Conservation (phyloP, 2,113 vertebrate species). For the Petrocephalus microphthalmus region DNA sequence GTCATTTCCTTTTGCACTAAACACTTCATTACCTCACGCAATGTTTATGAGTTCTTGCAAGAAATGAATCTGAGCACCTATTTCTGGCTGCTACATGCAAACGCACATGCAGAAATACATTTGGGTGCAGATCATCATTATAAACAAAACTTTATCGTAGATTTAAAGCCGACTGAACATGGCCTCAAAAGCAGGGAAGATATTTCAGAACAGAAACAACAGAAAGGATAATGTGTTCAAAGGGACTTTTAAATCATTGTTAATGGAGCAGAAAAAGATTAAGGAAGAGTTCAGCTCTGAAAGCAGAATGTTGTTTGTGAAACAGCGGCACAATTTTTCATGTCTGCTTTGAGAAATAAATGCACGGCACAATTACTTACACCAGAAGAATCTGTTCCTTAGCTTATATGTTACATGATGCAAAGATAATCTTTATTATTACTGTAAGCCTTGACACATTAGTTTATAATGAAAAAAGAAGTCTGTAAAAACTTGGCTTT, state of each 20-base stretch:
- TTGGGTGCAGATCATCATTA: conserved; percentile 37
- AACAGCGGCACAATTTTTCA: neutral
- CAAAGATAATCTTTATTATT: neutral
- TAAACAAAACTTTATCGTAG: conserved; percentile 8
- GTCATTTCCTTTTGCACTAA: conserved; percentile 51
- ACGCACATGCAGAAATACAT: neutral
- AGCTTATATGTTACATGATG: neutral
- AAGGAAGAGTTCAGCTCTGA: neutral
- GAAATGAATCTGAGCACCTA: conserved; percentile 20
- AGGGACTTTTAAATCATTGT: neutral
- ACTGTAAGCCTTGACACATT: neutral
- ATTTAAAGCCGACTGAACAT: neutral
- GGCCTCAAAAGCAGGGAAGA: neutral
- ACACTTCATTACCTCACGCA: conserved; percentile 39
- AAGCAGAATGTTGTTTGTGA: neutral
- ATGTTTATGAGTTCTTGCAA: conserved; percentile 35
- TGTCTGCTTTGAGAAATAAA: neutral
- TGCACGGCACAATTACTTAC: neutral
- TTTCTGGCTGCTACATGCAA: conserved; percentile 21
- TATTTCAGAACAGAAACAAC: neutral
- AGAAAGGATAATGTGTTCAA: neutral
- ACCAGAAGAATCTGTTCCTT: neutral
- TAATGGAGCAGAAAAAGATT: neutral
- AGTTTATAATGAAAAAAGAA: neutral
- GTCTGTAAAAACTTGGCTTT: neutral